Base-by-base conservation (phyloP, 2,888 invertebrate genomes). In the Diarsia mendica region DNA sequence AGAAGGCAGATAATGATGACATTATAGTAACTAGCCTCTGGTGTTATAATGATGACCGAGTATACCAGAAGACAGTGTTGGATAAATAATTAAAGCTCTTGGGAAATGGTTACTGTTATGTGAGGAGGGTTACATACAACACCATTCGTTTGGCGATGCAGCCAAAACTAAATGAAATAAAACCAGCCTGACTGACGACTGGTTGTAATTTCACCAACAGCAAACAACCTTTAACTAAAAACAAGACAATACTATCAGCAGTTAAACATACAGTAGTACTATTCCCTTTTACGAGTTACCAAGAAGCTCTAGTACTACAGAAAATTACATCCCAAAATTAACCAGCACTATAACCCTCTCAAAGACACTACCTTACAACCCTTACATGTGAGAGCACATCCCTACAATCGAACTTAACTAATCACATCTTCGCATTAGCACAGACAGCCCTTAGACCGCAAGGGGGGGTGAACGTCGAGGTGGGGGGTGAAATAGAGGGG, bases 401-500 rank as follows among this genome's bases (percentile, higher is more conserved):
- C 33, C 49, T 77, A 73, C 55, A 73, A 83, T 85, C 75, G 77
- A 79, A 85, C 71, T 77, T 81, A 77, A 85, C 71, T 79, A 85
- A 83, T 85, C 77, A 79, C 79, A 75, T 72, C 77, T 74, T 69
- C 61, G 69, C 71, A 79, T 70, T 82, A 82, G 68, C n/a, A 53
- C 75, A 77, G 74, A 78, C 82, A 78, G 83, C 67, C 82, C 48
- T 51, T 61, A 78, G 82, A 82, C 82, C 82, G 79, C 82, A 82
- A 48, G 60, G 10, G 64, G 61, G 9, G 55, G 44, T 63, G 63
- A 63, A 44, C n/a, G 3, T 4, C 13, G 13, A 49, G 60, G 23
- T 5, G 15, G 23, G 10, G 13, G 44, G 39, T 18, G 10, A 0
- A 5, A 33, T 18, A 20, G n/a, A 8, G 48, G n/a, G 60, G 60